A percentile compares a stretch with the other conserved stretches of the same genome.
phyloP scores from a whole-genome alignment of 2,113 vertebrate species.

The Columba janthina region DNA sequence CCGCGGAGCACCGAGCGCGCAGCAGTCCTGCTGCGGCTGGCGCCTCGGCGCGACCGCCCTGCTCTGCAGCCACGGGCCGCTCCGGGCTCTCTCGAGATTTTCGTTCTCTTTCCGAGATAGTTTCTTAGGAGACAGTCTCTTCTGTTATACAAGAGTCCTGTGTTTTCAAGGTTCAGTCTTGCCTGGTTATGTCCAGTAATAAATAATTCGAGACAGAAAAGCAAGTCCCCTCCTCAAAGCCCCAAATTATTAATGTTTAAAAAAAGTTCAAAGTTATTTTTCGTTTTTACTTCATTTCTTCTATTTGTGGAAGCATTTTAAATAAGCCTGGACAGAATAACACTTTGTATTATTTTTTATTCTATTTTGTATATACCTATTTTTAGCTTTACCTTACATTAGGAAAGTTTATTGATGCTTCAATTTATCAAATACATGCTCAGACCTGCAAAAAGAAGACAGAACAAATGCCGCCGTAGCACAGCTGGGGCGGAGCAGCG shows the following conservation, averaged over 20 bases:
- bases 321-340: background rate
- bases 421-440: background rate
- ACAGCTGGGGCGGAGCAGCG: background rate
- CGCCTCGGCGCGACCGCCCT: accelerated
- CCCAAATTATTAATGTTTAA: background rate
- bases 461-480: accelerated
- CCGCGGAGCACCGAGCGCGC: background rate
- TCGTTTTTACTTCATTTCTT: background rate
- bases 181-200: background rate
- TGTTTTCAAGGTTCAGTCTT: background rate
- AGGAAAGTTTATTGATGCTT: background rate
- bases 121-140: background rate
- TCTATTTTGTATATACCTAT: background rate
- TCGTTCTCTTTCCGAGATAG: background rate
- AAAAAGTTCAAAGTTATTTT: background rate
- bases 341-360: background rate
- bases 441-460: background rate
- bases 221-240: background rate
- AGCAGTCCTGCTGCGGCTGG: background rate
- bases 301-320: background rate
- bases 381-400: background rate
- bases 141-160: background rate
- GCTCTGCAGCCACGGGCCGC: background rate
- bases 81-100: background rate
- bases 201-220: background rate